Evolutionary conservation across 2,888 invertebrate species (phyloP).

Genomic region (Caenorhabditis japonica): DNA sequence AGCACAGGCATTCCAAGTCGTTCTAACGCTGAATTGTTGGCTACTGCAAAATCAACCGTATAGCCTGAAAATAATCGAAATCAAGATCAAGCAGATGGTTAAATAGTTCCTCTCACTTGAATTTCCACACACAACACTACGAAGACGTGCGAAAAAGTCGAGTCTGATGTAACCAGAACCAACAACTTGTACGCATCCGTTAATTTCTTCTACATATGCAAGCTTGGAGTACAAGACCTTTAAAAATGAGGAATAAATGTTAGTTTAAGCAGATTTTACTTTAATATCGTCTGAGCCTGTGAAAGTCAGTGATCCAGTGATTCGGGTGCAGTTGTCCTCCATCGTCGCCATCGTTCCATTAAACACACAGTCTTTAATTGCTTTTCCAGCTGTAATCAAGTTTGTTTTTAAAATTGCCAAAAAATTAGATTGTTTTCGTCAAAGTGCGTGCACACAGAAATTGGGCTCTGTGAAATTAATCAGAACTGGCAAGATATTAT

Average conservation of each 20-base stretch:
- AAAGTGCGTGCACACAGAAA: too few species aligned
- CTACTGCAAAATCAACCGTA: conserved; percentile 25
- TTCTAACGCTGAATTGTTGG: conserved; percentile 45
- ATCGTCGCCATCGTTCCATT: conserved; percentile 38
- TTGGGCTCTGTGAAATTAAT: too few species aligned
- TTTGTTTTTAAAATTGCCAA: too few species aligned
- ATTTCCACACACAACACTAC: conserved; percentile 32
- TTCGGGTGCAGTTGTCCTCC: conserved; percentile 44
- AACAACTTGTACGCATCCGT: conserved; percentile 43
- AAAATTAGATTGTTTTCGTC: too few species aligned
- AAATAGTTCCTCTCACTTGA: conserved; percentile 14
- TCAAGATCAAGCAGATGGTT: neutral
- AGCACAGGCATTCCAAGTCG: conserved; percentile 50
- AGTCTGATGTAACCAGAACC: conserved; percentile 31
- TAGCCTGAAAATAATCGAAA: conserved; percentile 21
- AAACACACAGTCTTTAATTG: conserved; percentile 39
- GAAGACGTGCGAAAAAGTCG: conserved; percentile 50
- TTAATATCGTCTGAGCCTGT: conserved; percentile 22
- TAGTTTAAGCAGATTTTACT: neutral
- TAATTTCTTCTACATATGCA: conserved; percentile 40
- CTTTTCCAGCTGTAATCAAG: conserved; percentile 30
- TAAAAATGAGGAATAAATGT: neutral
- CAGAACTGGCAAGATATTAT: too few species aligned
- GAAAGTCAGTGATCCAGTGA: conserved; percentile 17
- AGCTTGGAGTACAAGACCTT: conserved; percentile 43